Conservation (phyloP, 2,113 vertebrate species). For the Vulpes ferrilata region DNA sequence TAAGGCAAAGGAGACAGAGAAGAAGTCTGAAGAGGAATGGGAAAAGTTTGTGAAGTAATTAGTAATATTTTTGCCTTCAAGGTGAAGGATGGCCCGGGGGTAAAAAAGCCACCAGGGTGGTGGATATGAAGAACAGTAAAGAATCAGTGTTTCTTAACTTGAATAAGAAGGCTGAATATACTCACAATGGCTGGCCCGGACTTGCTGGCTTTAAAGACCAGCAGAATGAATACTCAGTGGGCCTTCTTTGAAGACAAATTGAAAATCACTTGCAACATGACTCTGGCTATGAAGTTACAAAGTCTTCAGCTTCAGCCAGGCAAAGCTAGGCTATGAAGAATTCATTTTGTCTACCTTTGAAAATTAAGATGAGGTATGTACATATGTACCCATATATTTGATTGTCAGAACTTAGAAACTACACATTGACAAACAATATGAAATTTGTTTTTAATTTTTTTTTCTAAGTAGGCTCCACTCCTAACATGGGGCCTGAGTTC, state of each 20-base stretch:
- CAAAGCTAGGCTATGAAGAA: constrained; percentile 94
- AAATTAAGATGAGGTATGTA: constrained; percentile 69
- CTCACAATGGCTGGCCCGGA: constrained; percentile 94
- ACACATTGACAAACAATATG: constrained; percentile 65
- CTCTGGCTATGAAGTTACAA: constrained; percentile 96
- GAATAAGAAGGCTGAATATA: constrained; percentile 95
- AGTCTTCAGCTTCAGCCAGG: constrained; percentile 92
- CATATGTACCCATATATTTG: constrained; percentile 46
- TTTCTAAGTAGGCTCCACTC: not conserved
- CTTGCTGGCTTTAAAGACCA: constrained; percentile 94
- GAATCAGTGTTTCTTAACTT: not conserved
- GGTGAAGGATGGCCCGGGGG: not conserved
- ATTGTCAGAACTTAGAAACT: constrained; percentile 78
- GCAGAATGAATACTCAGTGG: constrained; percentile 95
- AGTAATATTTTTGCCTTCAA: not conserved
- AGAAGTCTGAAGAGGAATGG: constrained; percentile 91
- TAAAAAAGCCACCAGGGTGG: not conserved
- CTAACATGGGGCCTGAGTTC: not conserved
- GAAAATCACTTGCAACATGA: constrained; percentile 96
- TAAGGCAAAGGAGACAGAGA: constrained; percentile 95
- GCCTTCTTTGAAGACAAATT: constrained; percentile 97
- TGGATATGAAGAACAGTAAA: too few relatives aligned
- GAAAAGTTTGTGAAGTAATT: not conserved
- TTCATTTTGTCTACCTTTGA: constrained; percentile 26
- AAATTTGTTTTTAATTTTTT: not conserved